Percentiles rank a stretch among this genome's conserved stretches.
Evolutionary conservation across 2,113 vertebrate species (phyloP).

Genomic region (Phaethon lepturus): DNA sequence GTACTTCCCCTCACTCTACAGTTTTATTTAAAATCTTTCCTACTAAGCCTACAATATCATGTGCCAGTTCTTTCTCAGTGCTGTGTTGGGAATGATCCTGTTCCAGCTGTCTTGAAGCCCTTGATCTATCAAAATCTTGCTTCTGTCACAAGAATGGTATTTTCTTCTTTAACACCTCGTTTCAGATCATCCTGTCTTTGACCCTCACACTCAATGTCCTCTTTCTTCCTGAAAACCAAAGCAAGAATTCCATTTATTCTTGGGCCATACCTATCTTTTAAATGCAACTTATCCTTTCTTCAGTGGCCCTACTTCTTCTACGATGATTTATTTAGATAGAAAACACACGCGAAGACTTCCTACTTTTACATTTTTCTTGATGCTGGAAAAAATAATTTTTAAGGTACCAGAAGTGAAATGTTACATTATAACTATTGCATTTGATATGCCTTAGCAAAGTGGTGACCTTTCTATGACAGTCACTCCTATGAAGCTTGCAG

Average conservation of each 20-base stretch:
- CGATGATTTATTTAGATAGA: not conserved
- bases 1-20: not conserved
- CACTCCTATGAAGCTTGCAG: constrained; percentile 8
- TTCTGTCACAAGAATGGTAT: not conserved
- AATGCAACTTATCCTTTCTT: not conserved
- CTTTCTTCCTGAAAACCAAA: not conserved
- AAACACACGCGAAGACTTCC: not conserved
- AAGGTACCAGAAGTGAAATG: not conserved
- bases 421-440: not conserved
- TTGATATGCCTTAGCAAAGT: not conserved
- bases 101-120: not conserved
- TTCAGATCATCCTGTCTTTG: not conserved
- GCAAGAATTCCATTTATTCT: not conserved
- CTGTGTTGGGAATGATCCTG: not conserved
- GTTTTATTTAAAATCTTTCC: not conserved
- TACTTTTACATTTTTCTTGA: not conserved
- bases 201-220: not conserved
- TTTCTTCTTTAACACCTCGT: not conserved
- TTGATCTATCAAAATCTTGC: not conserved
- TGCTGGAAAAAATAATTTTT: not conserved
- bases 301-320: not conserved
- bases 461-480: not conserved
- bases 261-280: not conserved
- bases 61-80: not conserved
- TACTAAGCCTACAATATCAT: not conserved